These are phyloP conservation scores for Capitulum mitella DNA, from an alignment of 2,888 invertebrate species.

Conservation along the genomic window DNA sequence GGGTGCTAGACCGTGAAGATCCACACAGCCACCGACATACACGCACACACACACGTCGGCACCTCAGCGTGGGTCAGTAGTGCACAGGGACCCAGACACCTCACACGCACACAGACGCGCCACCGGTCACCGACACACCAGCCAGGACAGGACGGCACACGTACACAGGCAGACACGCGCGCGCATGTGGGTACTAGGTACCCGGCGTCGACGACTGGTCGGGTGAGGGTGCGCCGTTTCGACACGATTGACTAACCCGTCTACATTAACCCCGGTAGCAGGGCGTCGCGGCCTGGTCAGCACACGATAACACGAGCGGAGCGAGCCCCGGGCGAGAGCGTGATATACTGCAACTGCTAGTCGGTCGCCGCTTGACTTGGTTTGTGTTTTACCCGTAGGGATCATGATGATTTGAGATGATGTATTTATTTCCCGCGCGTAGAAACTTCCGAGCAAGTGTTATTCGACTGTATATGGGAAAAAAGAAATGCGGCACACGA, in stretches of 20 bases:
- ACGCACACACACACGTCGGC: not conserved
- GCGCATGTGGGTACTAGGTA: not conserved
- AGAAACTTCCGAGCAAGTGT: not conserved
- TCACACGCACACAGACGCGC: not conserved
- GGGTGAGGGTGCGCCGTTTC: not conserved
- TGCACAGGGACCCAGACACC: too few species aligned
- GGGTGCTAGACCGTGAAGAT: not conserved
- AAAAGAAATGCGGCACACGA: not conserved
- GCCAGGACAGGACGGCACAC: too few species aligned
- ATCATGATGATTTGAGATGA: slow-evolving; percentile 20
- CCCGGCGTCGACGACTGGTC: not conserved
- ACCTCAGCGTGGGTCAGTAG: not conserved
- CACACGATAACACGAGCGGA: not conserved
- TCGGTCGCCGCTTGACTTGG: slow-evolving; percentile 1
- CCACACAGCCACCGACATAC: not conserved
- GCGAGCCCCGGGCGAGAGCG: not conserved
- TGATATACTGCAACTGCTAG: slow-evolving; percentile 13
- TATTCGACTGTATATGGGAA: not conserved
- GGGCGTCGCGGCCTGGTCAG: not conserved
- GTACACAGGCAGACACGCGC: not conserved
- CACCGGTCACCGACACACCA: too few species aligned
- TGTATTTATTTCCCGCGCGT: slow-evolving; percentile 18
- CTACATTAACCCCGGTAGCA: slow-evolving; percentile 2
- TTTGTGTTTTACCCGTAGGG: slow-evolving; percentile 21
- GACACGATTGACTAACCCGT: not conserved